Percentiles rank a stretch among this genome's conserved stretches.
These are phyloP conservation scores for Ormyrus pomaceus DNA, from an alignment of 2,888 invertebrate species.

Conservation along the genomic window DNA sequence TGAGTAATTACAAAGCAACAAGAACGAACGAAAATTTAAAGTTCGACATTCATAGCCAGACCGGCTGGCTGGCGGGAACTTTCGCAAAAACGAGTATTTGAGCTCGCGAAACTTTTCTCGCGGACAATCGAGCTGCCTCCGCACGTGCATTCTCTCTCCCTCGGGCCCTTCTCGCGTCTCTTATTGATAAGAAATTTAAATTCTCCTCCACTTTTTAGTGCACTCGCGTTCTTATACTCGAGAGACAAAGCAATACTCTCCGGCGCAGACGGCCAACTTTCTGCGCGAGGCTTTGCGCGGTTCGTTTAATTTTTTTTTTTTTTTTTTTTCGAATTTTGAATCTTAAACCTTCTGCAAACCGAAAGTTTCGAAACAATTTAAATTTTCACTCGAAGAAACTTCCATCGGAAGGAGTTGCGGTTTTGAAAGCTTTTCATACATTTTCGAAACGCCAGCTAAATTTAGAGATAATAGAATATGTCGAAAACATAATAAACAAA, in stretches of 20 bases:
- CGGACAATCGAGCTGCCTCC: constrained; percentile 13
- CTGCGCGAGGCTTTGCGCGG: too few species aligned
- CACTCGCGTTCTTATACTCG: constrained; percentile 15
- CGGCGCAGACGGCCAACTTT: too few species aligned
- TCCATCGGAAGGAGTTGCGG: too few species aligned
- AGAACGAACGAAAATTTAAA: constrained; percentile 42
- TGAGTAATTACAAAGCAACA: constrained; percentile 37
- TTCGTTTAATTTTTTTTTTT: too few species aligned
- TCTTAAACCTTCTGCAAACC: too few species aligned
- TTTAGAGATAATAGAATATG: too few species aligned
- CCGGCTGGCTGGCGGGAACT: constrained; percentile 7
- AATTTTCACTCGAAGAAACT: too few species aligned
- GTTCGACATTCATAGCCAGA: constrained; percentile 27
- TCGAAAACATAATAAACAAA: neutral
- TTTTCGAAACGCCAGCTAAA: too few species aligned
- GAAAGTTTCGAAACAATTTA: too few species aligned
- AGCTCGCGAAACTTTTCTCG: constrained; percentile 25
- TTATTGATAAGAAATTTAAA: constrained; percentile 43
- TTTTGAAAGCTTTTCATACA: too few species aligned
- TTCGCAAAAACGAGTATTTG: constrained; percentile 36
- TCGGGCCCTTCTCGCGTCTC: neutral
- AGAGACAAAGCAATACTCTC: too few species aligned
- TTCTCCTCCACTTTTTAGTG: neutral
- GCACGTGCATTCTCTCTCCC: neutral
- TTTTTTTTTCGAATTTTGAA: too few species aligned